A percentile compares a stretch with the other conserved stretches of the same genome.
These are phyloP conservation scores for Papilio gigon DNA, from an alignment of 2,888 invertebrate genomes.

Conservation along the genomic window DNA sequence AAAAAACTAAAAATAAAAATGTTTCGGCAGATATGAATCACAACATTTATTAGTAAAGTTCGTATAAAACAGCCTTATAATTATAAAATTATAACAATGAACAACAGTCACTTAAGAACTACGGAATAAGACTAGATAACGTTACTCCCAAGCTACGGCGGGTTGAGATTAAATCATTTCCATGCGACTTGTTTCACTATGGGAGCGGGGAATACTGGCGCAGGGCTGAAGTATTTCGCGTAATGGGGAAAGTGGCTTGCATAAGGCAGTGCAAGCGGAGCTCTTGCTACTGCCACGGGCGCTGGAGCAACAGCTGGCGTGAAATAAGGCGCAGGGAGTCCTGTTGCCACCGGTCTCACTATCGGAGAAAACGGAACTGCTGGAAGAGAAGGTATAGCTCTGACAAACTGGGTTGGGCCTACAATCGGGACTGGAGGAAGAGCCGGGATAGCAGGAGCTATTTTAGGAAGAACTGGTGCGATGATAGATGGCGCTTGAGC, in stretches of 20 bases:
- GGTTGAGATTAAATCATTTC: constrained; percentile 65
- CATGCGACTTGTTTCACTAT: constrained; percentile 65
- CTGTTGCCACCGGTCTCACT: constrained; percentile 51
- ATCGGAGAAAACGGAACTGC: constrained; percentile 61
- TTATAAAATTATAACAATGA: constrained; percentile 46
- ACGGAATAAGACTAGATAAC: constrained; percentile 44
- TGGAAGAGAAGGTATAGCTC: constrained; percentile 49
- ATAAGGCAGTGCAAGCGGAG: constrained; percentile 50
- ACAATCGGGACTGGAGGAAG: constrained; percentile 48
- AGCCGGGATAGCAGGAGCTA: constrained; percentile 45
- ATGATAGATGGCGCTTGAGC: constrained; percentile 43
- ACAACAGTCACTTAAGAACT: constrained; percentile 49
- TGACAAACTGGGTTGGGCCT: constrained; percentile 42
- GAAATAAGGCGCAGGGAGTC: constrained; percentile 54
- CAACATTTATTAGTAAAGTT: constrained; percentile 54
- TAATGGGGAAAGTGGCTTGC: constrained; percentile 69
- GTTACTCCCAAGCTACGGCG: constrained; percentile 30
- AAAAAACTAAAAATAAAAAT: background rate
- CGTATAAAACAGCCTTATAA: constrained; percentile 52
- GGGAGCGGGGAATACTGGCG: constrained; percentile 57
- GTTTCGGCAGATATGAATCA: background rate
- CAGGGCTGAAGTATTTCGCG: constrained; percentile 54
- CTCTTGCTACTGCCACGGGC: constrained; percentile 58
- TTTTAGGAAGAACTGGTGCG: constrained; percentile 47
- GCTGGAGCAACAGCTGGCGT: constrained; percentile 51